Evolutionary conservation across 2,113 vertebrate species (phyloP).

Genomic region (Dipodomys merriami): DNA sequence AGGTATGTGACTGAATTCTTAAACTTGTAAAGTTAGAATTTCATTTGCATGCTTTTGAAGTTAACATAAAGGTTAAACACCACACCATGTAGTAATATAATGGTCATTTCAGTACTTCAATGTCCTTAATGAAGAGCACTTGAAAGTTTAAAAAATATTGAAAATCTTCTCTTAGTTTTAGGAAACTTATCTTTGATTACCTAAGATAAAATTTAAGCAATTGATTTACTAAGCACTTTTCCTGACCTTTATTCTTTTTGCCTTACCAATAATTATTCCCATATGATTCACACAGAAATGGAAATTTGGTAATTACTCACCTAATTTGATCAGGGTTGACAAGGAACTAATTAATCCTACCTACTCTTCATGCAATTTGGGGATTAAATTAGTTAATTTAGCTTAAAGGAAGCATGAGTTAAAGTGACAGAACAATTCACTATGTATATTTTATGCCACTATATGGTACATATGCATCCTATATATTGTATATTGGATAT

Average conservation of each 20-base stretch:
- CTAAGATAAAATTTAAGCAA: constrained; percentile 48
- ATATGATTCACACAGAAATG: constrained; percentile 68
- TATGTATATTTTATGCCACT: background rate
- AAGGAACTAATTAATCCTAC: constrained; percentile 70
- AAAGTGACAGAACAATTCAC: constrained; percentile 34
- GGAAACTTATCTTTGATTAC: constrained; percentile 35
- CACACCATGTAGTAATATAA: background rate
- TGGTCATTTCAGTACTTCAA: background rate
- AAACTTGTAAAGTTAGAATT: background rate
- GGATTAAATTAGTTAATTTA: constrained; percentile 63
- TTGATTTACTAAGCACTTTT: constrained; percentile 38
- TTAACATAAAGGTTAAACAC: constrained; percentile 2
- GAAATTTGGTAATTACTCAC: constrained; percentile 65
- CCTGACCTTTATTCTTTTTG: constrained; percentile 60
- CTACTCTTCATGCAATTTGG: constrained; percentile 50
- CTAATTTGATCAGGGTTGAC: constrained; percentile 72
- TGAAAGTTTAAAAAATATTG: background rate
- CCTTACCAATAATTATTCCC: constrained; percentile 59
- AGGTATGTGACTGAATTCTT: background rate
- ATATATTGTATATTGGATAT: background rate
- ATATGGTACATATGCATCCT: background rate
- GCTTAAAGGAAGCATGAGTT: constrained; percentile 25
- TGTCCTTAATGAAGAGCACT: background rate
- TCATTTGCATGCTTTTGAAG: background rate
- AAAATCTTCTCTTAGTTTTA: constrained; percentile 7